Evolutionary conservation across 2,797 vertebrate genomes (phyloP), one percentile per base, ranked within the genome.

Genomic region (Malacoraja senta): DNA sequence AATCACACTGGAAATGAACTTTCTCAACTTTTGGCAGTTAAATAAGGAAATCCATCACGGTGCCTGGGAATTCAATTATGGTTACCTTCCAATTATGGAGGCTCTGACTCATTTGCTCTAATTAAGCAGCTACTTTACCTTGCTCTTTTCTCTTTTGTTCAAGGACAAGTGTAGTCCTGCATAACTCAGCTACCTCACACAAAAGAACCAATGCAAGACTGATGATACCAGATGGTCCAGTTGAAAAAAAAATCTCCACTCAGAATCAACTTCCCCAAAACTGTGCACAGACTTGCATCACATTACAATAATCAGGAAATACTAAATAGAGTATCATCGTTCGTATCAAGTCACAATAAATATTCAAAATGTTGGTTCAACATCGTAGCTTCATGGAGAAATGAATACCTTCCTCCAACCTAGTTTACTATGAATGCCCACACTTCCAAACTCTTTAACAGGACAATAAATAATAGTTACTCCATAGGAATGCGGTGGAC

Each of bases 91-190:
- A 53, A 91, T 74, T 91, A 74, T 91, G 90, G n/a, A 68, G 63
- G 63, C 61, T 88, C 61, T 32, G 84, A 65, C 8, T 65, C 63
- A 88, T 88, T 88, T 88, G 84, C 68, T 88, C 84, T 88, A 88
- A 74, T 76, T 92, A 92, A 92, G 44, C 44, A 76, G 38, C 90
- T 68, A 74, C 26, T 92, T 92, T 92, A 92, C 68, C 68, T 76
- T 71, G 26, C 24, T 53, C 84, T 92, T 58, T 74, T 26, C 90
- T 92, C 90, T 76, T 58, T 74, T 58, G 26, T 74, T 92, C 35
- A 76, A 92, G 72, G 68, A 8, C 71, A 92, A 53, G 71, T 10
- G 13, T 26, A 74, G 65, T 8, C 90, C n/a, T 65, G 17, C 12
- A 19, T 63, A 88, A n/a, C 29, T 38, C 7, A 76, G 38, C 26